A percentile compares a stretch with the other conserved stretches of the same genome.
These are phyloP conservation scores for Phenganax stokvisi DNA, from an alignment of 92 coral and sea anemone genomes.

Conservation along the genomic window DNA sequence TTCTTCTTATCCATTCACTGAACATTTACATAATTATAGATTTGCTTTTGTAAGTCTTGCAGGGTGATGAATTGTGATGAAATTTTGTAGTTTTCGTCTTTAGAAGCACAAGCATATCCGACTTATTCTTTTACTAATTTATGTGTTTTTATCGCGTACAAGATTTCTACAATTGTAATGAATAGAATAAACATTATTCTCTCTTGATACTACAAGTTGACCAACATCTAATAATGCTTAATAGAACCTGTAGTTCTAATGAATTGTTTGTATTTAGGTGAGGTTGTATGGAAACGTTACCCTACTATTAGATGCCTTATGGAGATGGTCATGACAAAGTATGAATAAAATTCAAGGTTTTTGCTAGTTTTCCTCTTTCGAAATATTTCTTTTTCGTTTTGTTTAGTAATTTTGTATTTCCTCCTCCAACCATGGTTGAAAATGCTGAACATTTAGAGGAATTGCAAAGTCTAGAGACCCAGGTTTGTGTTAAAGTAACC, in stretches of 20 bases:
- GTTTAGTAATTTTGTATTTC: constrained; percentile 77
- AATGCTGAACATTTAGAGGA: constrained; percentile 74
- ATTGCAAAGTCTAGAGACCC: constrained; percentile 67
- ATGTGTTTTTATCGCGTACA: too few species aligned
- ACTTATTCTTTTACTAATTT: too few species aligned
- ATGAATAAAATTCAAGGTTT: constrained; percentile 28
- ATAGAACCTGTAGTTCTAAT: too few species aligned
- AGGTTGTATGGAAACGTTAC: constrained; percentile 87
- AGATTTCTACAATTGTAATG: too few species aligned
- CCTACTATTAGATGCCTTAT: constrained; percentile 83
- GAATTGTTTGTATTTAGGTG: constrained; percentile 47
- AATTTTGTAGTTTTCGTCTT: too few species aligned
- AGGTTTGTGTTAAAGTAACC: constrained; percentile 46
- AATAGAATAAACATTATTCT: too few species aligned
- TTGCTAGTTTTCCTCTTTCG: neutral
- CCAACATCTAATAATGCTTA: too few species aligned
- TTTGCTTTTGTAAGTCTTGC: neutral
- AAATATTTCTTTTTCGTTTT: neutral
- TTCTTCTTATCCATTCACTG: neutral
- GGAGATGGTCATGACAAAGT: constrained; percentile 99
- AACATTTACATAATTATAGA: neutral
- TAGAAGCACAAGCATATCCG: too few species aligned
- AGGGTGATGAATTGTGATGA: too few species aligned
- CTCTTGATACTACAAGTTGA: too few species aligned
- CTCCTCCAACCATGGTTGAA: constrained; percentile 92